These are phyloP conservation scores for Channa maculata DNA, from an alignment of 2,113 vertebrate species.

Conservation along the genomic window DNA sequence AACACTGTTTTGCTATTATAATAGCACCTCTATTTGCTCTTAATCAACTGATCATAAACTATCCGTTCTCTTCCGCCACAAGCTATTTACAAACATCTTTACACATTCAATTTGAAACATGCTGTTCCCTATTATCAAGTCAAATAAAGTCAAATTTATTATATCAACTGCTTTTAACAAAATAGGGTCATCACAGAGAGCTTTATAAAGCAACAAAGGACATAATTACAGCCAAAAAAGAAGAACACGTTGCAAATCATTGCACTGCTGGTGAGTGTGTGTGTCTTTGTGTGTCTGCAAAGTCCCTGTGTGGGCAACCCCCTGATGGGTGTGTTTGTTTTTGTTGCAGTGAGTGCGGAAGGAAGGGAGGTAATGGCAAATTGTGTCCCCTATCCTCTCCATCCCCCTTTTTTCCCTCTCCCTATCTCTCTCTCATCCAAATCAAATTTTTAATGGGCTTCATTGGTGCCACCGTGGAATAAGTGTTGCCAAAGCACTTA, in stretches of 20 bases:
- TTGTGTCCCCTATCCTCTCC: conserved; percentile 62
- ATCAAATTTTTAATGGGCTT: conserved; percentile 83
- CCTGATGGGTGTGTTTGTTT: conserved; percentile 75
- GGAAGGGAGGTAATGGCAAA: conserved; percentile 65
- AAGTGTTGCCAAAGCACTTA: conserved; percentile 88
- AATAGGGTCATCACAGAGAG: conserved; percentile 61
- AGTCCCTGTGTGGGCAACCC: conserved; percentile 64
- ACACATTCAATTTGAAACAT: conserved; percentile 49
- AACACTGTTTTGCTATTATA: conserved; percentile 51
- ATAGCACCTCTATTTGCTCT: conserved; percentile 48
- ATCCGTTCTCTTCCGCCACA: conserved; percentile 44
- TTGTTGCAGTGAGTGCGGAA: conserved; percentile 67
- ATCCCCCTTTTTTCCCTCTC: conserved; percentile 35
- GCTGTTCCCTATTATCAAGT: conserved; percentile 60
- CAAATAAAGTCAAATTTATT: conserved; percentile 73
- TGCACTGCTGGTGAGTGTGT: conserved; percentile 23
- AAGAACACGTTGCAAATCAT: conserved; percentile 54
- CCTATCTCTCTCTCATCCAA: conserved; percentile 72
- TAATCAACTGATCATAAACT: conserved; percentile 69
- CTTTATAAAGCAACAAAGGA: conserved; percentile 58
- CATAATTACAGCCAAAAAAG: conserved; percentile 61
- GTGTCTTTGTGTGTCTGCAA: conserved; percentile 36
- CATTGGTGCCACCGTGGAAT: conserved; percentile 83
- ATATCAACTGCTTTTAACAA: conserved; percentile 67
- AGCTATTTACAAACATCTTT: conserved; percentile 59